Conservation (phyloP, 2,797 vertebrate species). For the Graptemys geographica region DNA sequence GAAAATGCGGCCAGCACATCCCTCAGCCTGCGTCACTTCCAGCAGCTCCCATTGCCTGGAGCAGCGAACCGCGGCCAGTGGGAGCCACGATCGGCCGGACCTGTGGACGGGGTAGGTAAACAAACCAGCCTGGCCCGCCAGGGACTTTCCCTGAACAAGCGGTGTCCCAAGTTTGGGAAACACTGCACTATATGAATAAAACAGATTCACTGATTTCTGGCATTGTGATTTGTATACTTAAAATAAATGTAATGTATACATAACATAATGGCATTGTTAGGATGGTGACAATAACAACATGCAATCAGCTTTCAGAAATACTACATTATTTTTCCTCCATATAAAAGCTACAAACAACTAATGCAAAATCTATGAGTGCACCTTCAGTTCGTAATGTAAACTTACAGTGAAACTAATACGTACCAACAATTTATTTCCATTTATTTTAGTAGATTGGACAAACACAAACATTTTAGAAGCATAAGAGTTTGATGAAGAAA, state of each 20-base stretch:
- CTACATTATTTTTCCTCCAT: neutral
- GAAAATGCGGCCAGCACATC: too few relatives aligned
- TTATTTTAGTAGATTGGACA: constrained; percentile 53
- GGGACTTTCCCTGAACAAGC: too few relatives aligned
- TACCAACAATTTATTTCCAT: constrained; percentile 59
- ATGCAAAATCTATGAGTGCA: neutral
- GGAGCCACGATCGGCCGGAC: too few relatives aligned
- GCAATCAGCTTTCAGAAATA: neutral
- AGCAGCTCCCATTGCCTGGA: too few relatives aligned
- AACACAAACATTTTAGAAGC: constrained; percentile 48
- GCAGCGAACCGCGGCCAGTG: too few relatives aligned
- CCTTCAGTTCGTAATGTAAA: constrained; percentile 18
- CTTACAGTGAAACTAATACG: constrained; percentile 34
- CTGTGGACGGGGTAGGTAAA: too few relatives aligned
- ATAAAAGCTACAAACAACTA: neutral
- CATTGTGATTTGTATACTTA: constrained; percentile 52
- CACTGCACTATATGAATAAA: constrained; percentile 56
- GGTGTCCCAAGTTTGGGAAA: too few relatives aligned
- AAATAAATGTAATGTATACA: neutral
- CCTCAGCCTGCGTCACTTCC: too few relatives aligned
- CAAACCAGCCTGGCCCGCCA: too few relatives aligned
- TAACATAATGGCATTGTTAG: constrained; percentile 50
- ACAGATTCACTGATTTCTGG: constrained; percentile 60
- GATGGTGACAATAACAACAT: constrained; percentile 47
- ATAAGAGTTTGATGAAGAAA: constrained; percentile 70